Conservation (phyloP, 2,888 invertebrate genomes). For the Chromoteleia sp. region DNA sequence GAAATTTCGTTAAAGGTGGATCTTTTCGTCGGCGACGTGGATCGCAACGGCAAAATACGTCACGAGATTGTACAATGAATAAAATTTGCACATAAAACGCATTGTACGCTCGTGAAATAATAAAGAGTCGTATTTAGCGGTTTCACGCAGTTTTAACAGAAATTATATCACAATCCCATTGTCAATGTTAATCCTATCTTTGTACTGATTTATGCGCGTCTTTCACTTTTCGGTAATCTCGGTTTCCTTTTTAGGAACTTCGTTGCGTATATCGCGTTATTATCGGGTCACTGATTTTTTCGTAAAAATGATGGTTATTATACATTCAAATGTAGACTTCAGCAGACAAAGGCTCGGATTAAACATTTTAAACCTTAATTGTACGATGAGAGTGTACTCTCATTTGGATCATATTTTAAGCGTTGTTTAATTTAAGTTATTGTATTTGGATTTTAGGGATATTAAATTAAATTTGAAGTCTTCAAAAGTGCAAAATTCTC, state of each 20-base stretch:
- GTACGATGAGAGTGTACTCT: too few relatives aligned
- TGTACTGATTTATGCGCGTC: slow-evolving; percentile 43
- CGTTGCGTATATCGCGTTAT: slow-evolving; percentile 26
- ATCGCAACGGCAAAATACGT: background rate
- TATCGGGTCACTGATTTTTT: slow-evolving; percentile 36
- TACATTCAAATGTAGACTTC: slow-evolving; percentile 17
- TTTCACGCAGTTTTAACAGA: slow-evolving; percentile 19
- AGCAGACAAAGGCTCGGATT: background rate
- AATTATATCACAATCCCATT: slow-evolving; percentile 29
- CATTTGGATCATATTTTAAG: too few relatives aligned
- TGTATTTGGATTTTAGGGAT: too few relatives aligned
- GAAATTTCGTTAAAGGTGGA: too few relatives aligned
- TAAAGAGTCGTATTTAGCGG: slow-evolving; percentile 28
- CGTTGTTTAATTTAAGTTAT: too few relatives aligned
- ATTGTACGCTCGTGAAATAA: slow-evolving; percentile 21
- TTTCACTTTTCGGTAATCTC: slow-evolving; percentile 50
- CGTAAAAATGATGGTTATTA: slow-evolving; percentile 13
- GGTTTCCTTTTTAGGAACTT: slow-evolving; percentile 35
- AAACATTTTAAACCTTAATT: too few relatives aligned
- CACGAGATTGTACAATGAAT: slow-evolving; percentile 14
- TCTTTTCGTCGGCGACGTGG: background rate
- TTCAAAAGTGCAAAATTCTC: too few relatives aligned
- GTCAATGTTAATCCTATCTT: slow-evolving; percentile 55
- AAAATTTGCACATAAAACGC: slow-evolving; percentile 39
- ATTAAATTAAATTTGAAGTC: too few relatives aligned